Evolutionary conservation across 2,113 vertebrate species (phyloP), one percentile per base, ranked within the genome.

Genomic region (Narcine bancroftii): DNA sequence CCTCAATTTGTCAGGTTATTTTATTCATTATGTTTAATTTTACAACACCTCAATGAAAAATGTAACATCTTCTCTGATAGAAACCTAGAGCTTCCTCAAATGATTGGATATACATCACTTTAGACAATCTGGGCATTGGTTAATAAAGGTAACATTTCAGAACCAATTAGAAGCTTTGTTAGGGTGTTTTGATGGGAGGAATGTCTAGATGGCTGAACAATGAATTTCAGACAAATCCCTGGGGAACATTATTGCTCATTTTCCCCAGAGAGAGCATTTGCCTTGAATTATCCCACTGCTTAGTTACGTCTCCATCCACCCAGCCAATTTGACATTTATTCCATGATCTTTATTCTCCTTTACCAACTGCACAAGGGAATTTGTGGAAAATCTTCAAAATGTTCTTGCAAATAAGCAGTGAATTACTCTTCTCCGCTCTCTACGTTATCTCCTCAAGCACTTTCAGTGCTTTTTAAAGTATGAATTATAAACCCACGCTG

Each of bases 301-400:
- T n/a, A 87, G 53, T 9, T 50, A 79, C 24, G 81, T 39, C 81
- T 87, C 81, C 60, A 60, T 36, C 53, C 81, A 19, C 81, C 53
- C 33, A 87, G 53, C 53, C 81, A 87, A 87, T 87, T 60, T 87
- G 81, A 60, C 53, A 63, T 36, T n/a, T 87, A 87, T 63, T 60
- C 81, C 81, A 87, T 87, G 33, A 87, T 17, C 81, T 87, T 21
- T 87, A 87, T 60, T 87, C 81, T 87, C 56, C 53, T n/a, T 87
- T 87, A n/a, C 81, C 36, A 36, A n/a, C 53, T n/a, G 60, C 81
- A 85, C 81, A 56, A 60, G 50, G 81, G 13, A 39, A 6, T 60
- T 47, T 50, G 21, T 79, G 77, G 45, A 50, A 81, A 81, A 50
- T 11, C 77, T 81, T 60, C 19, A 36, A 33, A 87, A 56, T 36